Base-by-base conservation (phyloP, 2,888 invertebrate species). In the Aethes cnicana region DNA sequence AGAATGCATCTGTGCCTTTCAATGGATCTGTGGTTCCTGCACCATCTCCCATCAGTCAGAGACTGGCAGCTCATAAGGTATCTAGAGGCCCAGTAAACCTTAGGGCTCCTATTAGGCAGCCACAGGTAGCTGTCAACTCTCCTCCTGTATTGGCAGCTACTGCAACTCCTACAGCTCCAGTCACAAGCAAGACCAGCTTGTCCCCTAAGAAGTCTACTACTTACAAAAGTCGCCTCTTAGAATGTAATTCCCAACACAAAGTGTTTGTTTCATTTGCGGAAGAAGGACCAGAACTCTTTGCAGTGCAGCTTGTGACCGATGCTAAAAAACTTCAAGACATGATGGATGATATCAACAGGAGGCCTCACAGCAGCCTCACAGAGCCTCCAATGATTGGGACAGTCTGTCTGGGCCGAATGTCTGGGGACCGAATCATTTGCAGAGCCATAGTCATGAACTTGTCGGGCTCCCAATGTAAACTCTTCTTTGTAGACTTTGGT, bases 401-500 rank as follows among this genome's bases (percentile, higher is more conserved):
- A 9, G 94, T 95, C 0, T 96, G 95, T 66, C 88, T 96, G 6
- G 95, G 95, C 0, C 91, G 93, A 55, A 94, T 94, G 79, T 90
- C 92, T 0, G 92, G 91, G 55, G 94, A 94, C 66, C 89, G 92
- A 3, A 92, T 92, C 12, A 91, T 95, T 42, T 94, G 95, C 66
- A 90, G 96, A 59, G 95, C 95, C 21, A 93, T 96, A 25, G 93
- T 96, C 2, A 94, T 94, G 77, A 93, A 92, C 62, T 91, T 95
- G 32, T 92, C 93, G 25, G 93, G 93, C 53, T 92, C 92, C 12
- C 92, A 93, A 42, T 95, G 93, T 71, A 95, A 94, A 77, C 91
- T 96, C 3, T 94, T 93, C 68, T 96, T 95, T 74, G 94, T 95
- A 20, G 96, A 96, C 76, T 95, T 94, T 74, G 96, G 96, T 18